Conservation (phyloP, 2,888 invertebrate genomes). For the Opisthograptis luteolata region DNA sequence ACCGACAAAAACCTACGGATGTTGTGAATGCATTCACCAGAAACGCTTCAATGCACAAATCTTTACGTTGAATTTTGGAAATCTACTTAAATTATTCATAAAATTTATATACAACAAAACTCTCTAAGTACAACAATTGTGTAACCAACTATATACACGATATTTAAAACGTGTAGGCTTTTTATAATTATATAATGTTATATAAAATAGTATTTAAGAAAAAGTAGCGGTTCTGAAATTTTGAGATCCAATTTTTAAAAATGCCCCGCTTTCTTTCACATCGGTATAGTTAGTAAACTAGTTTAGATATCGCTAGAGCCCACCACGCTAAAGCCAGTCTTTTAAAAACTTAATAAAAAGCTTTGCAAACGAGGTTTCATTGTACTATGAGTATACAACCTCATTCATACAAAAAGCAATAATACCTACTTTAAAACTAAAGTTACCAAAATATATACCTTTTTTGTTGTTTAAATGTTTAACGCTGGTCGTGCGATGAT, state of each 20-base stretch:
- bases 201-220: constrained; percentile 56
- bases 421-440: constrained; percentile 22
- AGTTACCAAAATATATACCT: constrained; percentile 37
- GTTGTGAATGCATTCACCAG: constrained; percentile 68
- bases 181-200: constrained; percentile 68
- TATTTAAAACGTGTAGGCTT: constrained; percentile 69
- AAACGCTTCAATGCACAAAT: constrained; percentile 52
- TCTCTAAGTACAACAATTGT: constrained; percentile 47
- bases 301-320: constrained; percentile 79
- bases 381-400: too few species aligned
- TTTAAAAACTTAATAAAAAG: constrained; percentile 35
- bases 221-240: constrained; percentile 59
- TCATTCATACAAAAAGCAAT: constrained; percentile 33
- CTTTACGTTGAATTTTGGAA: constrained; percentile 39
- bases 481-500: constrained; percentile 9
- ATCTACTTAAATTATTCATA: constrained; percentile 59
- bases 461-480: constrained; percentile 17
- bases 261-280: background rate
- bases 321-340: constrained; percentile 57
- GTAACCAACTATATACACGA: constrained; percentile 56
- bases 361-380: constrained; percentile 27
- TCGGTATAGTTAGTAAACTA: constrained; percentile 45
- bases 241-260: constrained; percentile 27
- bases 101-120: constrained; percentile 62
- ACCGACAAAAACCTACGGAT: constrained; percentile 87